Conservation (phyloP, 2,113 vertebrate species). For the Electrona antarctica region DNA sequence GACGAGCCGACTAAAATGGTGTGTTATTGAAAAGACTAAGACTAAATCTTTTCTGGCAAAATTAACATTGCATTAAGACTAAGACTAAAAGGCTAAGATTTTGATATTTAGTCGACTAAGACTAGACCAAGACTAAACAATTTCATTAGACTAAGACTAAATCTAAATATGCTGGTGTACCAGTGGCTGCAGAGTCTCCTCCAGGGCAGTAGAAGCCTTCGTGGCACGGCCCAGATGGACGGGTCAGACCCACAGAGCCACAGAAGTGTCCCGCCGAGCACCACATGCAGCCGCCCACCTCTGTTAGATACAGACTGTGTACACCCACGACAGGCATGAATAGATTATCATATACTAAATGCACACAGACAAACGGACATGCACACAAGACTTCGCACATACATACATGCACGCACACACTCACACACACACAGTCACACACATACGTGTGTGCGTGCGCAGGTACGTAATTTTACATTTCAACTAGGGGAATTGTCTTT, state of each 20-base stretch:
- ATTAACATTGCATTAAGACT: neutral
- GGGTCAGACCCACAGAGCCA: slow-evolving; percentile 76
- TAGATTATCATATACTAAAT: neutral
- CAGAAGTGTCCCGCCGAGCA: slow-evolving; percentile 87
- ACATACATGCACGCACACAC: neutral
- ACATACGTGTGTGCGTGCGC: slow-evolving; percentile 12
- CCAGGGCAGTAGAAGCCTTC: slow-evolving; percentile 86
- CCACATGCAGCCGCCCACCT: slow-evolving; percentile 75
- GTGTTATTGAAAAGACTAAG: too few relatives aligned
- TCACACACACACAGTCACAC: slow-evolving; percentile 6
- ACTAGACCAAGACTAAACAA: neutral
- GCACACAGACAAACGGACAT: too few relatives aligned
- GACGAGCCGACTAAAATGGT: too few relatives aligned
- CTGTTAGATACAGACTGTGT: slow-evolving; percentile 79
- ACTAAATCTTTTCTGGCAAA: neutral
- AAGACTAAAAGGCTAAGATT: too few relatives aligned
- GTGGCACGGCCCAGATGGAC: slow-evolving; percentile 85
- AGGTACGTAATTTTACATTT: neutral
- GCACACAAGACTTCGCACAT: neutral
- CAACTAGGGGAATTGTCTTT: too few relatives aligned
- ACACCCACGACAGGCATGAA: neutral
- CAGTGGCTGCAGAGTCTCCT: slow-evolving; percentile 75
- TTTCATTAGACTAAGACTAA: neutral
- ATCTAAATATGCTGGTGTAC: slow-evolving; percentile 39
- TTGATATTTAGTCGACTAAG: too few relatives aligned